These are phyloP conservation scores for Andrena trimmerana DNA, from an alignment of 2,888 invertebrate species.

Conservation along the genomic window DNA sequence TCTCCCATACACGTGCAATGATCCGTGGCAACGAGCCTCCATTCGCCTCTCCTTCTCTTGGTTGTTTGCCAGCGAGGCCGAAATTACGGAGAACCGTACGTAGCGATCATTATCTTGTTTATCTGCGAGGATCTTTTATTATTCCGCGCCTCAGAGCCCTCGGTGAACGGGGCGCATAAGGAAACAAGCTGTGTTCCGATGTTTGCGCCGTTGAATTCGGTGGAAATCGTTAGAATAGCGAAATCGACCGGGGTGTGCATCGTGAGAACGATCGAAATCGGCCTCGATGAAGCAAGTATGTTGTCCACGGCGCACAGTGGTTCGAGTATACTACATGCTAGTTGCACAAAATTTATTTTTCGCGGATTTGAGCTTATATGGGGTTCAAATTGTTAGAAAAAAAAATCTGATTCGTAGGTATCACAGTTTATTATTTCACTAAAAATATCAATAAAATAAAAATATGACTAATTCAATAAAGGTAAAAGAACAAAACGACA, in stretches of 20 bases:
- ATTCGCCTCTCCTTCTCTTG: neutral
- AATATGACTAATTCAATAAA: too few species aligned
- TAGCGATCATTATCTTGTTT: conserved; percentile 17
- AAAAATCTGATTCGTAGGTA: too few species aligned
- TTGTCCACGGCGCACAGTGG: neutral
- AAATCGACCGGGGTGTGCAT: neutral
- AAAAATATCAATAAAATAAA: too few species aligned
- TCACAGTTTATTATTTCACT: too few species aligned
- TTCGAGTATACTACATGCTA: too few species aligned
- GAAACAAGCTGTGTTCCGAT: neutral
- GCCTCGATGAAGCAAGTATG: neutral
- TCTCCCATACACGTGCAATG: conserved; percentile 33
- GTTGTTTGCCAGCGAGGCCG: neutral
- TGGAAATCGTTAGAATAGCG: neutral
- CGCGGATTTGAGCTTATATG: too few species aligned
- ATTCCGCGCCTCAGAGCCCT: neutral
- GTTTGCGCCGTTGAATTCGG: neutral
- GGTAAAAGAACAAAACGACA: too few species aligned
- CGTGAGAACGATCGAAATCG: neutral
- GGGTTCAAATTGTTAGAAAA: too few species aligned
- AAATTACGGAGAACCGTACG: conserved; percentile 2
- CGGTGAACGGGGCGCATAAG: neutral
- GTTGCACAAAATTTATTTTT: too few species aligned
- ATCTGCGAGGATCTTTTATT: neutral
- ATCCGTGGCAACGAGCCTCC: conserved; percentile 2